Evolutionary conservation across 2,113 vertebrate genomes (phyloP), one percentile per base, ranked within the genome.

Genomic region (Psammodynastes pulverulentus): DNA sequence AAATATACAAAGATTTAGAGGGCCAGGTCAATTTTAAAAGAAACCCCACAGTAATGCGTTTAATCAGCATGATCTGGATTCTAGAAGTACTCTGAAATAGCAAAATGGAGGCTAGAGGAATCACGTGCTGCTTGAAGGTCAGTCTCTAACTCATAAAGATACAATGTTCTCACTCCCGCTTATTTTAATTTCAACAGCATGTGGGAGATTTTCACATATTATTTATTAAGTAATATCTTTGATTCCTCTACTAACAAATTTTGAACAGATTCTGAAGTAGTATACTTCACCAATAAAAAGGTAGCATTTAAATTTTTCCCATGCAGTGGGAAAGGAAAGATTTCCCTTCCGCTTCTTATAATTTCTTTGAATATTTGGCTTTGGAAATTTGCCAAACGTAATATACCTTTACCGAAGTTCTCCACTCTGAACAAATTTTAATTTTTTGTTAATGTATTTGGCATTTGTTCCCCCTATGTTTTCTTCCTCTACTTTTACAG

Each of bases 401-500:
- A 26, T 62, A 29, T 43, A 39, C 72, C n/a, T 79, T 79, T 79
- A 79, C 67, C 39, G 62, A 67, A 67, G n/a, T 39, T 43, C 17
- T 48, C 24, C 8, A 62, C n/a, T 29, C 5, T n/a, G 88, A 67
- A 45, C 24, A 67, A 19, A 67, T n/a, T 29, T 46, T 48, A 89
- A 26, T 26, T 17, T 46, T 62, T 86, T 46, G 26, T 87, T 9
- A 0, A 34, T 17, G 8, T 21, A 34, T 88, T 88, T 23, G 87
- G 46, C 21, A 17, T 67, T 67, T 9, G 5, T 13, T 23, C 9
- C 19, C 21, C n/a, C 46, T 85, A 45, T 34, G 5, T 53, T 79
- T 72, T 19, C 90, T n/a, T 9, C 62, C 89, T 91, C 23, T 79
- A 54, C 1, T n/a, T 5, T 34, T 89, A 93, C 34, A 94, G 92